These are phyloP conservation scores for Tetheella fluctuosa DNA, from an alignment of 2,888 invertebrate genomes.

Conservation along the genomic window DNA sequence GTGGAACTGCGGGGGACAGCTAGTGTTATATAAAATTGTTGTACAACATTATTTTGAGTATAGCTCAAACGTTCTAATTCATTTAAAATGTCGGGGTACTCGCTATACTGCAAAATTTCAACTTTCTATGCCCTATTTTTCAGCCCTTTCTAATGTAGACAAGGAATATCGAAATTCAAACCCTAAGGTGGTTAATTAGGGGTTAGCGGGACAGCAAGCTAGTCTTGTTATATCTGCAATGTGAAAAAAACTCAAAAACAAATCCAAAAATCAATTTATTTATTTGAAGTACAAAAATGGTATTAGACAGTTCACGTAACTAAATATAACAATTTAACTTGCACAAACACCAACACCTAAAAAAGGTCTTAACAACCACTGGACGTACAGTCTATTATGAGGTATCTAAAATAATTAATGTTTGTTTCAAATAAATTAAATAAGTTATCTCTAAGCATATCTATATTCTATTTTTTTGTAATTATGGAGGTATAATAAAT, in stretches of 20 bases:
- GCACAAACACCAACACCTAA: constrained; percentile 17
- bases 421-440: neutral
- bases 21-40: too few species aligned
- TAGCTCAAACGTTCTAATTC: too few species aligned
- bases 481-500: constrained; percentile 31
- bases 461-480: constrained; percentile 12
- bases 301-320: constrained; percentile 40
- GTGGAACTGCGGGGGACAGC: neutral
- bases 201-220: too few species aligned
- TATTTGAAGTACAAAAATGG: constrained; percentile 66
- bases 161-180: too few species aligned
- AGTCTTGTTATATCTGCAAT: too few species aligned
- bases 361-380: neutral
- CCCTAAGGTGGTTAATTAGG: too few species aligned
- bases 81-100: too few species aligned
- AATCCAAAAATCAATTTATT: constrained; percentile 47
- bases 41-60: too few species aligned
- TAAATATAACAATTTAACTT: constrained; percentile 42
- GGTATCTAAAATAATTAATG: constrained; percentile 4
- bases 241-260: constrained; percentile 20
- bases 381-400: neutral
- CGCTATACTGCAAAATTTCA: too few species aligned
- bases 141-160: too few species aligned
- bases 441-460: neutral
- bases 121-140: too few species aligned